Conservation (phyloP, 2,797 vertebrate genomes). For the Lacerta viridis region DNA sequence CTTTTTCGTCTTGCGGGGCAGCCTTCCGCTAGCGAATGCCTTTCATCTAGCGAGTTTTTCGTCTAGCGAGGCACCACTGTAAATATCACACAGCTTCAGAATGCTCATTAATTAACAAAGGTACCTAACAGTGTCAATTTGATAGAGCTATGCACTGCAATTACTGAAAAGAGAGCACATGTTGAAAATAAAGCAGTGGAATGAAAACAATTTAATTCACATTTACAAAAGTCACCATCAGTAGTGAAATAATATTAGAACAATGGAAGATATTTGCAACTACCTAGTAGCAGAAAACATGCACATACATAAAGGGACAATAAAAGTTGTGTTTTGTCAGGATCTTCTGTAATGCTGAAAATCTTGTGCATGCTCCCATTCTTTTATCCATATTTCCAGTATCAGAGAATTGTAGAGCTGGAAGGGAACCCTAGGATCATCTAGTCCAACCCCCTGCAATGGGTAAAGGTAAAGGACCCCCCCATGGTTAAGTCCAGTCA, state of each 20-base stretch:
- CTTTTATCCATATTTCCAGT: neutral
- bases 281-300: neutral
- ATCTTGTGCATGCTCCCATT: neutral
- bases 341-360: neutral
- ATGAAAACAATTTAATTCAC: slow-evolving; percentile 23
- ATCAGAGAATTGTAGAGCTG: neutral
- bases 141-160: neutral
- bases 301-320: slow-evolving; percentile 20
- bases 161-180: slow-evolving; percentile 24
- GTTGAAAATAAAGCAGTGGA: slow-evolving; percentile 35
- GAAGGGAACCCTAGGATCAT: too few species aligned
- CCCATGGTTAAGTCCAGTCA: too few species aligned
- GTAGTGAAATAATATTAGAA: slow-evolving; percentile 32
- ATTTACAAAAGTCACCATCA: slow-evolving; percentile 33
- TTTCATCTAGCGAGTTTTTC: too few species aligned
- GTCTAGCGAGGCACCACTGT: too few species aligned
- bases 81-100: neutral
- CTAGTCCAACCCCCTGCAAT: too few species aligned
- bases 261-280: slow-evolving; percentile 29
- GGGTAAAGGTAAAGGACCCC: too few species aligned
- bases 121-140: too few species aligned
- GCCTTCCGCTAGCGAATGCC: too few species aligned
- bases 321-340: slow-evolving; percentile 59
- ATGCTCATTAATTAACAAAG: neutral
- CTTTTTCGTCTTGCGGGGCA: too few species aligned